A percentile compares a stretch with the other conserved stretches of the same genome.
These are phyloP conservation scores for Coelinius sp. DNA, from an alignment of 2,888 invertebrate genomes.

Conservation along the genomic window DNA sequence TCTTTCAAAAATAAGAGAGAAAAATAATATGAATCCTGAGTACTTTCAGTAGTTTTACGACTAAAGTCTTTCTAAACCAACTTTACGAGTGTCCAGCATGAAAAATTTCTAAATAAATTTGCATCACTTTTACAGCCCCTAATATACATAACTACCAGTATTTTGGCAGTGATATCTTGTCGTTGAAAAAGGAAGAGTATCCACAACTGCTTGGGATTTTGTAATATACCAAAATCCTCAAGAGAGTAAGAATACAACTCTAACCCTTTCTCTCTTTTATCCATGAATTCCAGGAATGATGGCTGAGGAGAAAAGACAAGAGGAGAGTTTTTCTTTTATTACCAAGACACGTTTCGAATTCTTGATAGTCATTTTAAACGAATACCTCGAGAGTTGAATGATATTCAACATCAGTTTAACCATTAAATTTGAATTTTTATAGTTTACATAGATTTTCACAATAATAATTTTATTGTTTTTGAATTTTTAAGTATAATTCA, in stretches of 20 bases:
- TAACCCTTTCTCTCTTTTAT: background rate
- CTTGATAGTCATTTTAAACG: constrained; percentile 21
- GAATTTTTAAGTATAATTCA: too few species aligned
- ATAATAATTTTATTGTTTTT: too few species aligned
- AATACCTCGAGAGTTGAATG: constrained; percentile 19
- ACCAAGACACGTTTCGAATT: constrained; percentile 25
- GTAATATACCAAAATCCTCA: constrained; percentile 37
- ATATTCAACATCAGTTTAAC: background rate
- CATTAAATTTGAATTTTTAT: constrained; percentile 26
- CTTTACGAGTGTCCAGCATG: constrained; percentile 54
- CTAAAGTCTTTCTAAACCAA: constrained; percentile 62
- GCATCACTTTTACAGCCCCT: constrained; percentile 65
- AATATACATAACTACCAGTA: constrained; percentile 67
- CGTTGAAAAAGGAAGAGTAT: constrained; percentile 14
- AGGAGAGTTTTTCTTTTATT: constrained; percentile 36
- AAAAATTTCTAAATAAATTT: constrained; percentile 67
- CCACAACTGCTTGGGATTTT: constrained; percentile 36
- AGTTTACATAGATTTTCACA: constrained; percentile 12
- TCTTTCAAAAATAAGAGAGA: background rate
- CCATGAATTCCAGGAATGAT: background rate
- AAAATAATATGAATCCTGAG: constrained; percentile 43
- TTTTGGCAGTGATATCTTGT: constrained; percentile 64
- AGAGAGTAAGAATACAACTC: constrained; percentile 20
- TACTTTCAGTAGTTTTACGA: constrained; percentile 67
- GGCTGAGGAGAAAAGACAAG: constrained; percentile 10